A percentile compares a stretch with the other conserved stretches of the same genome.
Conservation (phyloP, 2,888 invertebrate genomes). For the Thera obeliscata region DNA sequence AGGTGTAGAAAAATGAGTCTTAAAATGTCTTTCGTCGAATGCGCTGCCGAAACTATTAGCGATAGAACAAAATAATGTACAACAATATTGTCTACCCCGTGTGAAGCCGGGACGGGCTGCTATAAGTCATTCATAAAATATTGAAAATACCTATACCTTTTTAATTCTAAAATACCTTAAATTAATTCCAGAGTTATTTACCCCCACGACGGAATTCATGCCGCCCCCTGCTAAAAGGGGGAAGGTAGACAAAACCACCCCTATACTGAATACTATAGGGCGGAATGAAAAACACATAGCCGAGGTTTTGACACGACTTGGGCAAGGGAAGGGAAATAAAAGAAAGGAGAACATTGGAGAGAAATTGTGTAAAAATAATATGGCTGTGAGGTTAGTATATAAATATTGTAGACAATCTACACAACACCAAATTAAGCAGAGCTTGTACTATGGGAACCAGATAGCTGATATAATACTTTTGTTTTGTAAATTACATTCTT, state of each 20-base stretch:
- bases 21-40: too few species aligned
- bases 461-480: neutral
- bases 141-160: too few species aligned
- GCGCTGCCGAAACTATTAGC: too few species aligned
- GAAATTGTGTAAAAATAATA: slow-evolving; percentile 35
- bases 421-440: too few species aligned
- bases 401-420: too few species aligned
- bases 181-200: slow-evolving; percentile 20
- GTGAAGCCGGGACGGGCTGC: too few species aligned
- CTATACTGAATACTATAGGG: slow-evolving; percentile 24
- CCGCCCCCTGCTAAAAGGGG: slow-evolving; percentile 12
- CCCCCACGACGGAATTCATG: neutral
- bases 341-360: slow-evolving; percentile 23
- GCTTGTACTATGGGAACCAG: too few species aligned
- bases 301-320: slow-evolving; percentile 5
- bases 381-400: slow-evolving; percentile 27
- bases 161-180: too few species aligned
- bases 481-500: neutral
- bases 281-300: slow-evolving; percentile 15
- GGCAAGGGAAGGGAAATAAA: neutral
- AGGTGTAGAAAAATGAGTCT: too few species aligned
- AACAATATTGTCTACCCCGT: too few species aligned
- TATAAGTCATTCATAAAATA: too few species aligned
- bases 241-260: slow-evolving; percentile 2
- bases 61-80: too few species aligned